phyloP scores from a whole-genome alignment of 2,888 invertebrate genomes.

The Escarpia spicata region DNA sequence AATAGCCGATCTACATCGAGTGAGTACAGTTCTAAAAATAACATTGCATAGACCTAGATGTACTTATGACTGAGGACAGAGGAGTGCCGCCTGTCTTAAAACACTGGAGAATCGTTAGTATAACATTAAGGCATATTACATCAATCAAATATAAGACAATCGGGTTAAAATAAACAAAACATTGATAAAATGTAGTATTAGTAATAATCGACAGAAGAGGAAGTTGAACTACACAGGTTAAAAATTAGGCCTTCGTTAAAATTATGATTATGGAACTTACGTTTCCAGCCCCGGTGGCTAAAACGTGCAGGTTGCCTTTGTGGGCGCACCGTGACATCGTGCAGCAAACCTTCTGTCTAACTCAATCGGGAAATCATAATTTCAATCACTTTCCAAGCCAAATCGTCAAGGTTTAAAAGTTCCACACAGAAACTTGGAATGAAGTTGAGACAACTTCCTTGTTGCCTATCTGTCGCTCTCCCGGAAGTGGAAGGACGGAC shows the following conservation, averaged over 20 bases:
- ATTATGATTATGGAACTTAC: not conserved
- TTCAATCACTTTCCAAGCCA: not conserved
- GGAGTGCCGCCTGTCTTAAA: too few relatives aligned
- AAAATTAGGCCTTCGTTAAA: not conserved
- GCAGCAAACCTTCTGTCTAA: conserved; percentile 4
- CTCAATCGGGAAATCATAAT: not conserved
- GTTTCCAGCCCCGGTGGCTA: not conserved
- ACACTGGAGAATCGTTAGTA: too few relatives aligned
- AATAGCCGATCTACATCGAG: too few relatives aligned
- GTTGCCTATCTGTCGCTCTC: not conserved
- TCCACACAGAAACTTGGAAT: not conserved
- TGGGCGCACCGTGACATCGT: not conserved
- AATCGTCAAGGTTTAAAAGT: not conserved
- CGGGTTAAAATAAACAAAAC: too few relatives aligned
- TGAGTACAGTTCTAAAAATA: too few relatives aligned
- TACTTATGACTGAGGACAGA: too few relatives aligned
- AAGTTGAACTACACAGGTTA: not conserved
- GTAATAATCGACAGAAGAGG: not conserved
- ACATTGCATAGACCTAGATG: too few relatives aligned
- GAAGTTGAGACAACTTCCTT: conserved; percentile 1
- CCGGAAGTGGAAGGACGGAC: not conserved
- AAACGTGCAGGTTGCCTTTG: not conserved
- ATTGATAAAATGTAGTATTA: too few relatives aligned
- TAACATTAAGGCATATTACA: too few relatives aligned
- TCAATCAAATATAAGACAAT: too few relatives aligned